Evolutionary conservation across 2,888 invertebrate genomes (phyloP).

Genomic region (Calephelis perditalis): DNA sequence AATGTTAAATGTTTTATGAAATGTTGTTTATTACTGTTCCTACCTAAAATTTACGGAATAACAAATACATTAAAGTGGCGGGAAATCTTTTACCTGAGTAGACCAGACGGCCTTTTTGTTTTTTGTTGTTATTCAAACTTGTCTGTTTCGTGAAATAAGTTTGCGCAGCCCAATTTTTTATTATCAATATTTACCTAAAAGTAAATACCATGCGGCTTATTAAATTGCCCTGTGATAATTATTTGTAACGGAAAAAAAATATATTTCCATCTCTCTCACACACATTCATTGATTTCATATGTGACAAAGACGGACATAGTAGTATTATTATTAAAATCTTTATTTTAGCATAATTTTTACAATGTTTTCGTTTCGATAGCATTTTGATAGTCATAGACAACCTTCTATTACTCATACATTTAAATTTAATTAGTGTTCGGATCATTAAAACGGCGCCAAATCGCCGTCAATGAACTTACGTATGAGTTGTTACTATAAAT

Average conservation of each 20-base stretch:
- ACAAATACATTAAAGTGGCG: conserved; percentile 46
- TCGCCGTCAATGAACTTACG: conserved; percentile 47
- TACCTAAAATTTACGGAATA: background rate
- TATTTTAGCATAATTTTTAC: conserved; percentile 23
- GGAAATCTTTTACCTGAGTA: conserved; percentile 43
- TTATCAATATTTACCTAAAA: no score
- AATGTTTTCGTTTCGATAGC: conserved; percentile 3
- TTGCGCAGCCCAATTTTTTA: no score
- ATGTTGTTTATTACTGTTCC: conserved; percentile 4
- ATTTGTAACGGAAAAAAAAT: conserved; percentile 40
- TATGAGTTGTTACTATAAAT: conserved; percentile 25
- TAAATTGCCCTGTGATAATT: conserved; percentile 15
- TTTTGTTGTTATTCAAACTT: no score
- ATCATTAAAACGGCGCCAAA: conserved; percentile 42
- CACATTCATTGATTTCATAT: conserved; percentile 29
- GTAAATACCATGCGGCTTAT: background rate
- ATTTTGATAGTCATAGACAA: background rate
- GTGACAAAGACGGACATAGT: conserved; percentile 37
- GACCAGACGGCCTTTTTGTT: no score
- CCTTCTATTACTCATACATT: background rate
- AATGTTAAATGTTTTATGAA: background rate
- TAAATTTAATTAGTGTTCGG: conserved; percentile 14
- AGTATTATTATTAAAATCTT: conserved; percentile 41
- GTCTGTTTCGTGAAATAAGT: no score
- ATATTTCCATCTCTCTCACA: conserved; percentile 43